These are phyloP conservation scores for Scolopax bukidnonensis DNA, from an alignment of 2,797 vertebrate species.

Conservation along the genomic window DNA sequence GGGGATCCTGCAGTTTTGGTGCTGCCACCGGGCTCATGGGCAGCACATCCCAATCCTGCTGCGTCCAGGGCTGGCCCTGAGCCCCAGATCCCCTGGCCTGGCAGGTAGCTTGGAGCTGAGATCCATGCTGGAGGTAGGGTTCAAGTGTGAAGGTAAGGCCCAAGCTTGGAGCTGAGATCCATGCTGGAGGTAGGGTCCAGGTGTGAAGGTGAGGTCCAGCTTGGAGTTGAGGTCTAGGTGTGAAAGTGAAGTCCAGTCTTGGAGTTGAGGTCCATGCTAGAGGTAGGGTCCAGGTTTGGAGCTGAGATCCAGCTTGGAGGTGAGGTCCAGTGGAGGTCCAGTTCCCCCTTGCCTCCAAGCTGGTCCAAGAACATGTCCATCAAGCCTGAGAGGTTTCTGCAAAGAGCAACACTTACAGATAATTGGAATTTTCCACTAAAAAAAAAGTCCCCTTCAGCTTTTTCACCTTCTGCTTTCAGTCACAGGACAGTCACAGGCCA, in stretches of 20 bases:
- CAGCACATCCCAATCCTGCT: not conserved
- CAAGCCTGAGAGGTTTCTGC: not conserved
- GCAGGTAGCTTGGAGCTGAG: not conserved
- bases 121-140: not conserved
- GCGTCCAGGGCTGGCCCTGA: not conserved
- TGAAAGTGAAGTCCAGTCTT: too few relatives aligned
- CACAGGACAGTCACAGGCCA: not conserved
- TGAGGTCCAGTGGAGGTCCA: too few relatives aligned
- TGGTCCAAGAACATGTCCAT: not conserved
- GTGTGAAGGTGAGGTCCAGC: too few relatives aligned
- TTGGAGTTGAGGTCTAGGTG: not conserved
- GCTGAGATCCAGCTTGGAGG: too few relatives aligned
- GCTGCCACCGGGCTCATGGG: accelerated
- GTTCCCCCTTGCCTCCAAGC: not conserved
- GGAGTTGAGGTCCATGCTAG: too few relatives aligned
- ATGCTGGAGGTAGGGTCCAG: too few relatives aligned
- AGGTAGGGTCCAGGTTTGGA: not conserved
- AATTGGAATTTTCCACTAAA: not conserved
- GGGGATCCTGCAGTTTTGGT: accelerated
- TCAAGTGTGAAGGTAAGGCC: not conserved
- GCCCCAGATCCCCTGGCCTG: not conserved
- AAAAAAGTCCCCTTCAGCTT: not conserved
- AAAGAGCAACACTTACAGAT: not conserved
- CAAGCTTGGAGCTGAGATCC: not conserved
- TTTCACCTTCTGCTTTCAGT: not conserved